Evolutionary conservation across 2,888 invertebrate genomes (phyloP).

Genomic region (Oasisia sp.): DNA sequence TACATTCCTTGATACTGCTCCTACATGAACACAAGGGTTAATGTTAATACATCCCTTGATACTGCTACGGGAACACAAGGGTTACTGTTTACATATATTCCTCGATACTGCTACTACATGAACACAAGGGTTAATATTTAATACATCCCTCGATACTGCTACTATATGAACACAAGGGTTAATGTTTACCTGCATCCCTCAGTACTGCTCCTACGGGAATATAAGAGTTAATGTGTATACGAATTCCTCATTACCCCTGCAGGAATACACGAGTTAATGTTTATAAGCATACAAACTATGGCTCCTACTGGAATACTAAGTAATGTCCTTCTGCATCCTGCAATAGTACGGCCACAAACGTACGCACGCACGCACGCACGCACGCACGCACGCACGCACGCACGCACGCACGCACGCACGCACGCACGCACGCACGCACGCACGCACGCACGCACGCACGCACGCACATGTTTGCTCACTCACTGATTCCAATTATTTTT

Average conservation of each 20-base stretch:
- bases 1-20: not conserved
- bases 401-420: too few relatives aligned
- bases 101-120: slow-evolving; percentile 58
- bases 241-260: slow-evolving; percentile 58
- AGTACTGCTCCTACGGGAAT: not conserved
- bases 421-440: too few relatives aligned
- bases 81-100: slow-evolving; percentile 37
- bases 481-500: too few relatives aligned
- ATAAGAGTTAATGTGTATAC: not conserved
- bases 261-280: slow-evolving; percentile 14
- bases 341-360: not conserved
- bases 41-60: not conserved
- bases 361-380: too few relatives aligned
- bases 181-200: not conserved
- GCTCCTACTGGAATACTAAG: not conserved
- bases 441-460: too few relatives aligned
- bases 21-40: not conserved
- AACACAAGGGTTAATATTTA: slow-evolving; percentile 18
- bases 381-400: too few relatives aligned
- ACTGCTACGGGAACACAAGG: not conserved
- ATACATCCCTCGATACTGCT: not conserved
- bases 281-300: too few relatives aligned
- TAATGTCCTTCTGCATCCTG: not conserved
- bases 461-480: too few relatives aligned
- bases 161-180: not conserved